Percentiles rank a stretch among this genome's conserved stretches.
These are phyloP conservation scores for Zoanthus gigantus DNA, from an alignment of 92 coral and sea anemone species.

Conservation along the genomic window DNA sequence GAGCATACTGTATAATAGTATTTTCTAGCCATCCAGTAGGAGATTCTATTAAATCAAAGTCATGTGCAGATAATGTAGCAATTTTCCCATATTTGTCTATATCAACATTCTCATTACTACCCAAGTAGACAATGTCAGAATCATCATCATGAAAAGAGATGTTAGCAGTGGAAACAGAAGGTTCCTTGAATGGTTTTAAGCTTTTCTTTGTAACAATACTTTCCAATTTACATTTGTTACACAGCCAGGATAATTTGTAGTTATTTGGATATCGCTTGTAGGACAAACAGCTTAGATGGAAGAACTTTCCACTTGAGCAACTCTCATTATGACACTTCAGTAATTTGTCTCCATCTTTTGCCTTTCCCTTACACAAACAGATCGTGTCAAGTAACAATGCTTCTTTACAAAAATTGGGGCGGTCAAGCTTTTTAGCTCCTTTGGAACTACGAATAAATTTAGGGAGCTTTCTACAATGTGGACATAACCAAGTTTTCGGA, in stretches of 20 bases:
- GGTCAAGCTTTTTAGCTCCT: too few species aligned
- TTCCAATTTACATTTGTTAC: background rate
- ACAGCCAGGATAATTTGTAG: background rate
- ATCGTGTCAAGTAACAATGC: constrained; percentile 19
- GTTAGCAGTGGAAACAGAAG: constrained; percentile 9
- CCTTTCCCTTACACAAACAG: constrained; percentile 36
- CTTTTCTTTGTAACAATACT: background rate
- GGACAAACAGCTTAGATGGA: background rate
- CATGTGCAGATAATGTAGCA: background rate
- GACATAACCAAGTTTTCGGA: too few species aligned
- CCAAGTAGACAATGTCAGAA: constrained; percentile 8
- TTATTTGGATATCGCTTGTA: constrained; percentile 5
- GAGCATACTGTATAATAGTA: constrained; percentile 60
- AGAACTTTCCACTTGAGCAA: constrained; percentile 10
- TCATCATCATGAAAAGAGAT: constrained; percentile 1
- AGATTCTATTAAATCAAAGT: constrained; percentile 13
- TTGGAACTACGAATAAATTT: too few species aligned
- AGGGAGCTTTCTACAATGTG: too few species aligned
- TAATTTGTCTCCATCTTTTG: constrained; percentile 11
- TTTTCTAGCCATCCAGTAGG: constrained; percentile 75
- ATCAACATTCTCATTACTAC: background rate
- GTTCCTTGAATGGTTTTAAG: background rate
- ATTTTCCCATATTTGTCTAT: background rate
- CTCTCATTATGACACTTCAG: constrained; percentile 2
- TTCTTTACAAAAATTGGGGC: too few species aligned